Conservation (phyloP, 2,113 vertebrate genomes). For the Phyllopteryx taeniolatus region DNA sequence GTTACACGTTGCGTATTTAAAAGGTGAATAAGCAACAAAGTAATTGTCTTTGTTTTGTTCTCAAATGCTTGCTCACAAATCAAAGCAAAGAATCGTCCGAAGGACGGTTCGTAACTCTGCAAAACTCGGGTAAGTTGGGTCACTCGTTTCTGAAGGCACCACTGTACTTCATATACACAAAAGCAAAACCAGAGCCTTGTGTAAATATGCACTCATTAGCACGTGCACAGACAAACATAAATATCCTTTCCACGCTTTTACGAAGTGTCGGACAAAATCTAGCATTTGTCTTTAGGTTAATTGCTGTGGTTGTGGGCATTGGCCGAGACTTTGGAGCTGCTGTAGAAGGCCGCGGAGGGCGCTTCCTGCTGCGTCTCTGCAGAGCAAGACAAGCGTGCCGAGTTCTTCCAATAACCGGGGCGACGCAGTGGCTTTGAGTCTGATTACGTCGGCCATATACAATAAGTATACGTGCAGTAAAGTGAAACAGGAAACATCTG, state of each 20-base stretch:
- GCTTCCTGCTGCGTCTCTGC: background rate
- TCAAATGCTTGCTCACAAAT: no score
- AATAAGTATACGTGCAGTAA: conserved; percentile 38
- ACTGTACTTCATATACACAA: no score
- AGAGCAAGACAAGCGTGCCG: background rate
- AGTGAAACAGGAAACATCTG: conserved; percentile 51
- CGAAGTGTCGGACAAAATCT: background rate
- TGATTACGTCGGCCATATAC: conserved; percentile 18
- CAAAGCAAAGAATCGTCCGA: no score
- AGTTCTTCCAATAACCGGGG: conserved; percentile 12
- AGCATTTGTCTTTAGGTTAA: conserved; percentile 4
- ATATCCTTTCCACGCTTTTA: background rate
- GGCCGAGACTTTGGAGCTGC: background rate
- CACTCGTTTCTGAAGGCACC: no score
- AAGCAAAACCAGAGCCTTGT: no score
- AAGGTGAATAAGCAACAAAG: no score
- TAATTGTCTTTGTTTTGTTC: background rate
- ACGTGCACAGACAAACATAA: conserved; percentile 4
- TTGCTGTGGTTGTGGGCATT: background rate
- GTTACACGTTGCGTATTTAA: no score
- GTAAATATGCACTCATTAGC: conserved; percentile 16
- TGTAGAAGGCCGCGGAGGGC: background rate
- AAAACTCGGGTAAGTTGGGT: no score
- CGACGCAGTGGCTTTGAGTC: conserved; percentile 1
- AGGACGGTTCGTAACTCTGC: no score